A percentile compares a stretch with the other conserved stretches of the same genome.
Conservation (phyloP, 2,888 invertebrate genomes). For the Bruchidius siliquastri region DNA sequence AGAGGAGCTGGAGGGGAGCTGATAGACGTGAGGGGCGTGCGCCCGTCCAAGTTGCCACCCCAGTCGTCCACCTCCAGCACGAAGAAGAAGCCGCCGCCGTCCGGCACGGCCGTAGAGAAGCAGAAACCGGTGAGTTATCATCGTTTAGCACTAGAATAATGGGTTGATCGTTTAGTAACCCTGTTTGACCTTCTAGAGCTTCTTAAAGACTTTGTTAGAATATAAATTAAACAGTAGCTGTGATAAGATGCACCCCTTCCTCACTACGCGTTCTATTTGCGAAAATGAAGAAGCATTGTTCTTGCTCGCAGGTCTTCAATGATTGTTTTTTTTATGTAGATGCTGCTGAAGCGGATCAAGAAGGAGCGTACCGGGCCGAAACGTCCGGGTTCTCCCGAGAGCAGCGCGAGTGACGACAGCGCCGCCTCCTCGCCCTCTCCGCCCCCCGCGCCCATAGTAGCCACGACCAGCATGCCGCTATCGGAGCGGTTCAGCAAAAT, state of each 20-base stretch:
- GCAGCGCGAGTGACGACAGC: constrained; percentile 59
- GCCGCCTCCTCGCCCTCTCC: constrained; percentile 56
- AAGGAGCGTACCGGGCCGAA: constrained; percentile 42
- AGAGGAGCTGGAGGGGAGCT: constrained; percentile 50
- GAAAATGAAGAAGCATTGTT: no score
- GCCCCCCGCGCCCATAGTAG: constrained; percentile 58
- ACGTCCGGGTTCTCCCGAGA: constrained; percentile 50
- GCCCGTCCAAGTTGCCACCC: constrained; percentile 49
- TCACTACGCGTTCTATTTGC: no score
- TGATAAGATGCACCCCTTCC: no score
- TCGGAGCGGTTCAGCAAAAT: constrained; percentile 88
- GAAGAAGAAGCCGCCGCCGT: not conserved
- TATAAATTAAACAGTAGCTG: no score
- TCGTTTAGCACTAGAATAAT: no score
- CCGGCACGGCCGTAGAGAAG: constrained; percentile 31
- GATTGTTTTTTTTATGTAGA: constrained; percentile 24
- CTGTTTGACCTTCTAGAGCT: no score
- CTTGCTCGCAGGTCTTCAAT: no score
- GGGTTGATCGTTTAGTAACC: no score
- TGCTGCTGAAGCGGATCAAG: constrained; percentile 43
- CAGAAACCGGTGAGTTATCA: constrained; percentile 38
- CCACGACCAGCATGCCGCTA: constrained; percentile 63
- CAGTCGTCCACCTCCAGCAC: constrained; percentile 13
- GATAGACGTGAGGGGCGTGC: constrained; percentile 49
- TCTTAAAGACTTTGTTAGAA: no score